Percentiles rank a stretch among this genome's conserved stretches.
Conservation (phyloP, 2,888 invertebrate species). For the Leucophenga montana region DNA sequence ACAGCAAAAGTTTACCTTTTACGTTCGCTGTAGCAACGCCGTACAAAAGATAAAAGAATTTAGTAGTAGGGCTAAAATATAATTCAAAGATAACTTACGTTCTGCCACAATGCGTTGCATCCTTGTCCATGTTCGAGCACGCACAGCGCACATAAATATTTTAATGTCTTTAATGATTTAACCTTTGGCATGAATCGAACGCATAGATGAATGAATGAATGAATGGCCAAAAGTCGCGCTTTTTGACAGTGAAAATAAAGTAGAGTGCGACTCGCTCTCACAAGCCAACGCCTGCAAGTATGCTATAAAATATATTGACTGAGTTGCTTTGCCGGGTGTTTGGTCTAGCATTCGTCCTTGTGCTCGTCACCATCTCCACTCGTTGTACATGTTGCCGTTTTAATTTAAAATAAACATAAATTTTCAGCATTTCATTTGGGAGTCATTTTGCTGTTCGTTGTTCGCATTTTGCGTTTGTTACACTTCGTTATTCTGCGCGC, state of each 20-base stretch:
- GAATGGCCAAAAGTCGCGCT: no score
- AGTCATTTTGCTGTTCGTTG: conserved; percentile 63
- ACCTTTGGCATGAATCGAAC: conserved; percentile 55
- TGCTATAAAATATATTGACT: conserved; percentile 24
- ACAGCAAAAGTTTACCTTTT: conserved; percentile 12
- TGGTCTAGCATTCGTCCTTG: not conserved
- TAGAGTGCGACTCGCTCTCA: no score
- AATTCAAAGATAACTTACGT: not conserved
- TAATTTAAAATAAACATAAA: conserved; percentile 73
- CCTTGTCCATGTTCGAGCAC: conserved; percentile 5
- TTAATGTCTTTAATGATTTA: conserved; percentile 69
- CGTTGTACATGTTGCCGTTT: conserved; percentile 71
- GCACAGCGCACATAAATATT: conserved; percentile 63
- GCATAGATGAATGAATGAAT: no score
- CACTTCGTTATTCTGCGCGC: conserved; percentile 37
- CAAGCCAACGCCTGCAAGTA: not conserved
- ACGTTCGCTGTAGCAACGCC: not conserved
- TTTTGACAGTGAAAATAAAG: no score
- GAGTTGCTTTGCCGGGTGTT: conserved; percentile 1
- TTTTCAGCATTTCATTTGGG: conserved; percentile 71
- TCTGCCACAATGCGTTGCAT: conserved; percentile 2
- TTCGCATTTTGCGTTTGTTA: conserved; percentile 50
- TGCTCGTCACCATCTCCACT: conserved; percentile 32
- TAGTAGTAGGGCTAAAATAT: not conserved
- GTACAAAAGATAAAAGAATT: not conserved